A percentile compares a stretch with the other conserved stretches of the same genome.
These are phyloP conservation scores for Uromys caudimaculatus DNA, from an alignment of 2,797 vertebrate genomes.

Conservation along the genomic window DNA sequence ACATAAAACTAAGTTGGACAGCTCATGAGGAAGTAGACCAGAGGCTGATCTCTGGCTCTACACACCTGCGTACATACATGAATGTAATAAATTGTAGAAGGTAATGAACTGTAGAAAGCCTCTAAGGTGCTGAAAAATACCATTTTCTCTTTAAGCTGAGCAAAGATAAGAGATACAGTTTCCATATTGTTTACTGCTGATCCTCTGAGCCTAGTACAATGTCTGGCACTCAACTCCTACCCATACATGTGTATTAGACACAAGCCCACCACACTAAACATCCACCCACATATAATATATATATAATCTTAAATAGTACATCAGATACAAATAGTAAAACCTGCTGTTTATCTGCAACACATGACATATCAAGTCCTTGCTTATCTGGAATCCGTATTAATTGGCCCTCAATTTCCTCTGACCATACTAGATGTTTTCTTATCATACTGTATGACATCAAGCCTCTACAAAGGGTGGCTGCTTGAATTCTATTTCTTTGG, in stretches of 20 bases:
- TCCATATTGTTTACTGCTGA: background rate
- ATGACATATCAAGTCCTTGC: background rate
- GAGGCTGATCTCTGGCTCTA: background rate
- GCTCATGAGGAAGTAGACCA: background rate
- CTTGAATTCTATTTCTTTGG: background rate
- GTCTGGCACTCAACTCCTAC: background rate
- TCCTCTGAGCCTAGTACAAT: background rate
- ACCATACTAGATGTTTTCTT: background rate
- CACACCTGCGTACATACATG: background rate
- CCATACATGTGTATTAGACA: background rate
- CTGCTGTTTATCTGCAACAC: background rate
- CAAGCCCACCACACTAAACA: background rate
- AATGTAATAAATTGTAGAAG: background rate
- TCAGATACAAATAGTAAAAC: background rate
- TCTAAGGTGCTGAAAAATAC: background rate
- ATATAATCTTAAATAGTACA: background rate
- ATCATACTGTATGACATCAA: background rate
- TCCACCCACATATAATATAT: background rate
- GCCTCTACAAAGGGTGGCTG: background rate
- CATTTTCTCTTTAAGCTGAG: slow-evolving; percentile 13
- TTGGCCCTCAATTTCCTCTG: background rate
- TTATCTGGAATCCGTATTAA: background rate
- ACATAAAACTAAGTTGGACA: background rate
- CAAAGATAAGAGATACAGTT: background rate
- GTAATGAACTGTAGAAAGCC: background rate